Evolutionary conservation across 2,113 vertebrate genomes (phyloP).

Genomic region (Neolamprologus variostigma): DNA sequence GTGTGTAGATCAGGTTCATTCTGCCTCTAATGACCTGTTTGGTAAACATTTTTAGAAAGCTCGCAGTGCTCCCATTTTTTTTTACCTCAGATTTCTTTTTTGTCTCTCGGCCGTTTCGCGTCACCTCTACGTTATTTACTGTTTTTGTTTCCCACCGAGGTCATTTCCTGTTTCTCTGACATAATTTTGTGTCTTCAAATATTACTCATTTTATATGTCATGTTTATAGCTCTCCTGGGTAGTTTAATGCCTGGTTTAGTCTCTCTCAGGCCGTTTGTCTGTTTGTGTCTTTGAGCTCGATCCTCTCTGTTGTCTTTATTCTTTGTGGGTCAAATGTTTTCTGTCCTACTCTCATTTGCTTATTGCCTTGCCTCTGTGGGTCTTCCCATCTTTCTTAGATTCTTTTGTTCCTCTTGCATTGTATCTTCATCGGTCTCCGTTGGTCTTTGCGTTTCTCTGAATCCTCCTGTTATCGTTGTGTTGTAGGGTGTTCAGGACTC

Average conservation of each 20-base stretch:
- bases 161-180: not conserved
- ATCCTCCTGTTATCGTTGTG: not conserved
- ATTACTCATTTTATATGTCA: not conserved
- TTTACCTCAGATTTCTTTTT: not conserved
- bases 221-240: not conserved
- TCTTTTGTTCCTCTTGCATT: not conserved
- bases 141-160: not conserved
- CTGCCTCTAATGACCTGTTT: not conserved
- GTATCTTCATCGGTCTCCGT: not conserved
- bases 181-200: not conserved
- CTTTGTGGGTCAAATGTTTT: not conserved
- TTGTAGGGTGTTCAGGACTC: conserved; percentile 79
- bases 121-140: not conserved
- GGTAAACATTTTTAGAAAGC: not conserved
- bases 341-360: not conserved
- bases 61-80: not conserved
- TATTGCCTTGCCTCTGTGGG: not conserved
- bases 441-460: not conserved
- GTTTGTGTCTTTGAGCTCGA: not conserved
- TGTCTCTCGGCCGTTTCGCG: not conserved
- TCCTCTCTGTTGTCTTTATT: too few species aligned
- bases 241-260: not conserved
- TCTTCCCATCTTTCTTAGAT: not conserved
- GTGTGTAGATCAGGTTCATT: not conserved
- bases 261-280: not conserved